A percentile compares a stretch with the other conserved stretches of the same genome.
Evolutionary conservation across 2,113 vertebrate species (phyloP).

Genomic region (Diadophis punctatus): DNA sequence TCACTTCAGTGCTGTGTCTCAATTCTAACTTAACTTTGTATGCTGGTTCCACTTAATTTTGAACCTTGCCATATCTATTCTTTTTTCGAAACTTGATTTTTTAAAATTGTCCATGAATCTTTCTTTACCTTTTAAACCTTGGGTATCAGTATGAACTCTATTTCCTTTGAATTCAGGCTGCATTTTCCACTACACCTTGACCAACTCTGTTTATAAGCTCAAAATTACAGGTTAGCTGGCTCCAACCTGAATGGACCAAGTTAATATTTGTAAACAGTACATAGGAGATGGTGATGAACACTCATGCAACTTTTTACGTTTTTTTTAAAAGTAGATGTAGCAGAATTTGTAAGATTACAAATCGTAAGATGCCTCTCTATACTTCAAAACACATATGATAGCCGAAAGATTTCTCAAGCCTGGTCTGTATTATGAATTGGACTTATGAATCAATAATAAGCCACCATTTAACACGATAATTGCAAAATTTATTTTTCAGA

Average conservation of each 20-base stretch:
- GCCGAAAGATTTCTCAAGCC: neutral
- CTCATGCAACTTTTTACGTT: neutral
- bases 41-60: neutral
- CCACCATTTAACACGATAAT: neutral
- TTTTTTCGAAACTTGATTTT: neutral
- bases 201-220: neutral
- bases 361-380: neutral
- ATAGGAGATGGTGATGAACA: neutral
- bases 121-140: neutral
- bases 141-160: neutral
- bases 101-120: neutral
- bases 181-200: neutral
- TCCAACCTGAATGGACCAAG: neutral
- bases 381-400: neutral
- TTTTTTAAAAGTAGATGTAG: neutral
- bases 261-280: neutral
- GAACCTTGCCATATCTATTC: neutral
- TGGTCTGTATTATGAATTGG: neutral
- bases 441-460: neutral
- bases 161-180: neutral
- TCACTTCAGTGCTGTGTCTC: neutral
- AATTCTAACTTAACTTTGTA: neutral
- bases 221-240: neutral
- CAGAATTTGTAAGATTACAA: neutral
- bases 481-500: neutral